These are phyloP conservation scores for Callyntrura sp. DNA, from an alignment of 2,888 invertebrate genomes.

Conservation along the genomic window DNA sequence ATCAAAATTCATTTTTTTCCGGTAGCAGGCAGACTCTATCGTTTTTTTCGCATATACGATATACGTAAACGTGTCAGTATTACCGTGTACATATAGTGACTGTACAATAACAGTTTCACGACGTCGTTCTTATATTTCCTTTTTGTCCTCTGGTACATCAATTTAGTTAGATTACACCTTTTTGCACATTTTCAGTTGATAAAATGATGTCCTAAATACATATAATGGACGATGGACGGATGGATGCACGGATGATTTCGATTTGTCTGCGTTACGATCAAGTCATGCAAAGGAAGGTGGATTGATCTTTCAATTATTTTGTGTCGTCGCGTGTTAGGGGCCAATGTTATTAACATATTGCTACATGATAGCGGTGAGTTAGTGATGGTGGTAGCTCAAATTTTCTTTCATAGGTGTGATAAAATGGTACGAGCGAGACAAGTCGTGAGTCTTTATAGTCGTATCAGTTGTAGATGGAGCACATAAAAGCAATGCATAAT, in stretches of 20 bases:
- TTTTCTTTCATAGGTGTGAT: neutral
- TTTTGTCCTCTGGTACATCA: neutral
- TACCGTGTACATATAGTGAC: slow-evolving; percentile 1
- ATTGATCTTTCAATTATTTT: slow-evolving; percentile 19
- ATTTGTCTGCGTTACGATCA: neutral
- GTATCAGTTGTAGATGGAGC: too few species aligned
- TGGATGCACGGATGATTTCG: neutral
- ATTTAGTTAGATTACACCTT: neutral
- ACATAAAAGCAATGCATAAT: too few species aligned
- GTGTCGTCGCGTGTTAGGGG: slow-evolving; percentile 19
- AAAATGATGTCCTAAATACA: neutral
- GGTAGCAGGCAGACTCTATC: too few species aligned
- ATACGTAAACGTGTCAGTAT: neutral
- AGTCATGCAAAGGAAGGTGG: neutral
- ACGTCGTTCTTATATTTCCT: neutral
- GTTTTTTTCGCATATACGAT: slow-evolving; percentile 31
- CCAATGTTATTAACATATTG: slow-evolving; percentile 35
- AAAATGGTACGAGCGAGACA: neutral
- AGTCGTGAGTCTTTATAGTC: too few species aligned
- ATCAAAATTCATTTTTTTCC: neutral
- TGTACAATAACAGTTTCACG: too few species aligned
- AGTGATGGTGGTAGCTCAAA: neutral
- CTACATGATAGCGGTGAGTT: neutral
- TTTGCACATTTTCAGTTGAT: neutral
- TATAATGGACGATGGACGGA: neutral